These are phyloP conservation scores for Drosophila pandora DNA, from an alignment of 1,140 invertebrate species.

Conservation along the genomic window DNA sequence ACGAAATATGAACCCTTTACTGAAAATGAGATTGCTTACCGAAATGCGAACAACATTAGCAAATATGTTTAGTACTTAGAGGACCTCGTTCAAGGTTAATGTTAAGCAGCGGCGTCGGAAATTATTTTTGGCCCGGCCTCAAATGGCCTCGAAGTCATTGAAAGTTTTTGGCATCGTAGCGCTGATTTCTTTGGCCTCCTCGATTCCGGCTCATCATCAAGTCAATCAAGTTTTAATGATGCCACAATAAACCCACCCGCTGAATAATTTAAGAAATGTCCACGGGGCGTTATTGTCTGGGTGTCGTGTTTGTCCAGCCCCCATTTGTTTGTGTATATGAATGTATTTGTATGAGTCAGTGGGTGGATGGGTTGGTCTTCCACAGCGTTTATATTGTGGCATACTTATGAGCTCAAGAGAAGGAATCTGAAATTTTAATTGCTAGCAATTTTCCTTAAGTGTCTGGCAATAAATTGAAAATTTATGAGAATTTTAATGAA, in stretches of 20 bases:
- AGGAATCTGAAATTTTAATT: conserved; percentile 55
- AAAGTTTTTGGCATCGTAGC: conserved; percentile 31
- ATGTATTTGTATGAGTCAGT: background rate
- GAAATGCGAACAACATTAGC: conserved; percentile 23
- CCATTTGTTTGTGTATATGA: background rate
- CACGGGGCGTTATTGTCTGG: conserved; percentile 45
- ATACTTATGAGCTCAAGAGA: conserved; percentile 25
- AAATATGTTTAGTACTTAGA: conserved; percentile 29
- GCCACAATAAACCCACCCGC: conserved; percentile 50
- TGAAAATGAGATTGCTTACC: conserved; percentile 32
- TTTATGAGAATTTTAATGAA: conserved; percentile 32
- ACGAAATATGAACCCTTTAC: conserved; percentile 42
- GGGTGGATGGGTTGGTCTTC: background rate
- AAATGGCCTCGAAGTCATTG: conserved; percentile 24
- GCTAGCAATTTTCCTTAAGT: conserved; percentile 48
- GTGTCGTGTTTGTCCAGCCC: conserved; percentile 24
- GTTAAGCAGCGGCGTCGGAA: conserved; percentile 37
- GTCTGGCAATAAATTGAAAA: conserved; percentile 41
- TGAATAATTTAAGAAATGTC: conserved; percentile 63
- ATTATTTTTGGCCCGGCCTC: conserved; percentile 18
- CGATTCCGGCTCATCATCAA: conserved; percentile 52
- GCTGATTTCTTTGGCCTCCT: conserved; percentile 11
- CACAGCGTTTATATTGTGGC: conserved; percentile 17
- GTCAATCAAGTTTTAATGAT: conserved; percentile 79
- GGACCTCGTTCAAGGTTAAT: conserved; percentile 25